Evolutionary conservation across 2,797 vertebrate species (phyloP).

Genomic region (Etheostoma nigrum): DNA sequence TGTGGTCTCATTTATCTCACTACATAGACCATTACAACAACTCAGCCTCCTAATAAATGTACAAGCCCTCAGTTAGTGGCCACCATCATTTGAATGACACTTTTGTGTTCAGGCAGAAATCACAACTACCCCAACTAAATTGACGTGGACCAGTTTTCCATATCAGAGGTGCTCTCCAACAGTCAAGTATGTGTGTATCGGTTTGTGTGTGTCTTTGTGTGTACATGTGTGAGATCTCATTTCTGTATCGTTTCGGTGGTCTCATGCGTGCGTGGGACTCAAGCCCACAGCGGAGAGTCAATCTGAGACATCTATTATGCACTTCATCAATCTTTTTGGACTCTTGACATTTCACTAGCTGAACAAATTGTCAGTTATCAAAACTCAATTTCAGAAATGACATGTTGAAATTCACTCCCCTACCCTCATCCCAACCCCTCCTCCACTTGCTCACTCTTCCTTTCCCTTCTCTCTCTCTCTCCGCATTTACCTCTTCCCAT

Average conservation of each 20-base stretch:
- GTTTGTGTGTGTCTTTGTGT: constrained; percentile 8
- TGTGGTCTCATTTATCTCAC: constrained; percentile 53
- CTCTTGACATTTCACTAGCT: constrained; percentile 86
- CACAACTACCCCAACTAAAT: constrained; percentile 74
- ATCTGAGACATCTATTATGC: constrained; percentile 86
- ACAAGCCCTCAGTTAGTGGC: constrained; percentile 62
- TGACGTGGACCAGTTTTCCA: constrained; percentile 76
- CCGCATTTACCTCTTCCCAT: constrained; percentile 25
- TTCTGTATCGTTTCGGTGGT: constrained; percentile 80
- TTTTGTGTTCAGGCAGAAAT: constrained; percentile 75
- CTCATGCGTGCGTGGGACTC: constrained; percentile 79
- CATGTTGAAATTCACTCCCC: constrained; percentile 81
- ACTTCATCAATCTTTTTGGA: constrained; percentile 87
- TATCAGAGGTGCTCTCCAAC: constrained; percentile 72
- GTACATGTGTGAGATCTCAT: constrained; percentile 69
- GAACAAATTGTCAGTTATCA: constrained; percentile 89
- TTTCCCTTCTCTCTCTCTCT: neutral
- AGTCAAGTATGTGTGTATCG: constrained; percentile 45
- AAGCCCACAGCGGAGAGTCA: constrained; percentile 80
- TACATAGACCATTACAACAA: constrained; percentile 55
- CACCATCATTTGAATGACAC: constrained; percentile 76
- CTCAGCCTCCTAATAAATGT: constrained; percentile 63
- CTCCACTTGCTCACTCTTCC: constrained; percentile 52
- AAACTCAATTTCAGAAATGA: constrained; percentile 89
- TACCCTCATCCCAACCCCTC: constrained; percentile 30